Base-by-base conservation (phyloP, 1,140 invertebrate genomes). In the Macrocentrus cingulum region DNA sequence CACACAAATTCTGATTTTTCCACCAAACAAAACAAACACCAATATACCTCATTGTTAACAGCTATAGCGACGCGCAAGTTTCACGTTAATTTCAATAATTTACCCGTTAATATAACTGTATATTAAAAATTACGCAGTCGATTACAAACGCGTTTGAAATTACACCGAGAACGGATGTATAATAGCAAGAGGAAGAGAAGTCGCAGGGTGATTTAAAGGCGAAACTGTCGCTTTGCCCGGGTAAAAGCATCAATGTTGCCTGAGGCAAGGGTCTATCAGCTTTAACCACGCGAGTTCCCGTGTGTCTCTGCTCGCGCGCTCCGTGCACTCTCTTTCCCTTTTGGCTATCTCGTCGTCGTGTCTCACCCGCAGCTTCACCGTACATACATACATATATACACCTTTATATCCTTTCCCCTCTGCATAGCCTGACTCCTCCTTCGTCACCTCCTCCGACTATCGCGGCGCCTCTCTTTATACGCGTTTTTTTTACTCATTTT, bases 381-480 rank as follows among this genome's bases (percentile, higher is more conserved):
- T 34, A 51, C 48, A 36, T 36, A 13, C n/a, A n/a, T n/a, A n/a
- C n/a, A n/a, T n/a, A n/a, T n/a, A n/a, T n/a, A n/a, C n/a, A n/a
- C 13, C 18, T 19, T 37, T 20, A 49, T 37, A 19, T 22, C 19
- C 25, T 39, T 22, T 56, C 52, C 37, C 42, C 49, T 19, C 34
- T 51, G 32, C 22, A 20, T 22, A 34, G 39, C 48, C 37, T 45
- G 56, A 58, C 34, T 42, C n/a, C 57, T 51, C 53, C 54, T 58
- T 58, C 44, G 29, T 61, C 54, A 50, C 53, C 49, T 44, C 50
- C 54, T 57, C 36, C 49, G 54, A 36, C 49, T 45, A 60, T 55
- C 45, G 46, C 59, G 59, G 46, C 53, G 32, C 45, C 51, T 18
- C 44, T 56, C 44, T 49, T 32, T 32, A 45, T 46, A 36, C 23